Conservation (phyloP, 2,113 vertebrate species). For the Nyctibius bracteatus region DNA sequence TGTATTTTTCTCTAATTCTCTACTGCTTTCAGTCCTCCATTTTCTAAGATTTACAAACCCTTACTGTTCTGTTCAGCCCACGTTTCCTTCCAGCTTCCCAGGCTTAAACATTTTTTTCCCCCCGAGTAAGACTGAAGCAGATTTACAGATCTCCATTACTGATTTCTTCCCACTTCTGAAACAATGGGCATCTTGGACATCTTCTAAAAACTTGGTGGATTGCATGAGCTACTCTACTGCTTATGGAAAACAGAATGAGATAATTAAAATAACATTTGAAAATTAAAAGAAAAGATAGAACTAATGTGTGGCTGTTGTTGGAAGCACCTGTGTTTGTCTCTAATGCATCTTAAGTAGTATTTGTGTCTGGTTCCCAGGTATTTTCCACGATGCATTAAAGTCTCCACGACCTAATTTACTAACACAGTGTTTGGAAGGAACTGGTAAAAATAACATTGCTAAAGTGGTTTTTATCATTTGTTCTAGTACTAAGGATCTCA, state of each 20-base stretch:
- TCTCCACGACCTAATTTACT: neutral
- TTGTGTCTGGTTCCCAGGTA: neutral
- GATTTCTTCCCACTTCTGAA: neutral
- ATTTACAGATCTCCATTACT: neutral
- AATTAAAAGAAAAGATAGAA: neutral
- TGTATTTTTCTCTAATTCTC: neutral
- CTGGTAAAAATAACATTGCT: neutral
- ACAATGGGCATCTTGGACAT: neutral
- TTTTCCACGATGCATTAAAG: neutral
- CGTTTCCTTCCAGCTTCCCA: neutral
- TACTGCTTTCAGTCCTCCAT: neutral
- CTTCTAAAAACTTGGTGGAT: neutral
- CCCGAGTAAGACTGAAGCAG: neutral
- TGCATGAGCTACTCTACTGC: neutral
- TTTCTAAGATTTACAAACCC: neutral
- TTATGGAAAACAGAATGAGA: neutral
- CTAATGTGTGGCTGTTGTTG: neutral
- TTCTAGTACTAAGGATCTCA: neutral
- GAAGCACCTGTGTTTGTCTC: neutral
- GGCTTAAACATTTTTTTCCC: neutral
- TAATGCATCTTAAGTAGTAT: neutral
- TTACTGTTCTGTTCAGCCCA: neutral
- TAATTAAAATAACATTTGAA: neutral
- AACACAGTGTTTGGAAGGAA: neutral
- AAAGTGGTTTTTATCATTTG: neutral